Evolutionary conservation across 2,113 vertebrate species (phyloP).

Genomic region (Cettia cetti): DNA sequence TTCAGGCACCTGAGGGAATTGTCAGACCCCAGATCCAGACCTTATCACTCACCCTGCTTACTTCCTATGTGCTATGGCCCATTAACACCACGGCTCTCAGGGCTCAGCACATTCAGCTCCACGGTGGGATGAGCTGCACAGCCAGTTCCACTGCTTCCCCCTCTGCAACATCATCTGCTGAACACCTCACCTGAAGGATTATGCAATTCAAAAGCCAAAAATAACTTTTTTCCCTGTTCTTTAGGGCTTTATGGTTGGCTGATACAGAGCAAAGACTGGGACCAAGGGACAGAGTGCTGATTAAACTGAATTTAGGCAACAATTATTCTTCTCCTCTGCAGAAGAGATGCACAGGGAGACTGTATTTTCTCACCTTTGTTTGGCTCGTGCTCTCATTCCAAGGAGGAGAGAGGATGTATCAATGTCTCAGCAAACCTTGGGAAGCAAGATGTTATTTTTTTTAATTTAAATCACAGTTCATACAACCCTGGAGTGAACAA

Average conservation of each 20-base stretch:
- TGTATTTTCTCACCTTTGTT: constrained; percentile 24
- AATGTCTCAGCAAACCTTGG: neutral
- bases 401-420: neutral
- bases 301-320: neutral
- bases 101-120: neutral
- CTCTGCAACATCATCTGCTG: neutral
- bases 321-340: neutral
- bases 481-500: neutral
- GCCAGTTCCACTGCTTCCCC: neutral
- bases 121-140: fast-evolving
- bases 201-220: constrained; percentile 15
- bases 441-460: neutral
- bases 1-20: neutral
- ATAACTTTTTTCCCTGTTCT: neutral
- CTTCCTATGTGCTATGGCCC: neutral
- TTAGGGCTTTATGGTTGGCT: neutral
- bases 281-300: neutral
- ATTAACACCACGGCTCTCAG: neutral
- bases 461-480: constrained; percentile 22
- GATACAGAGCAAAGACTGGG: neutral
- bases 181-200: neutral
- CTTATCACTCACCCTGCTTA: neutral
- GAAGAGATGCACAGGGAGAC: neutral
- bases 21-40: neutral
- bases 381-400: neutral